Conservation (phyloP, 2,113 vertebrate species). For the Gallinago media region DNA sequence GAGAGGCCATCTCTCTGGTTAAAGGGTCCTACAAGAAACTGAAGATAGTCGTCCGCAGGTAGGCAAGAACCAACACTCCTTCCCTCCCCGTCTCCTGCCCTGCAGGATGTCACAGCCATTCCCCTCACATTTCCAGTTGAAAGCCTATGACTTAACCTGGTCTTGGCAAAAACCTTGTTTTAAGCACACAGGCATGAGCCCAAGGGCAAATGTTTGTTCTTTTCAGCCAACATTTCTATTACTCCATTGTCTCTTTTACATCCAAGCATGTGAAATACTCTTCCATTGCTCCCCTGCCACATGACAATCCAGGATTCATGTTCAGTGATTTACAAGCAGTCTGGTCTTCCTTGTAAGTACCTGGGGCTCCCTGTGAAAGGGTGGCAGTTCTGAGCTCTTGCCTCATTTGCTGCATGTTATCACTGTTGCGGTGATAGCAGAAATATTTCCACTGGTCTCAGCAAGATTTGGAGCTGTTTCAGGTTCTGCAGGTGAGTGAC, state of each 20-base stretch:
- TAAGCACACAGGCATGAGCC: neutral
- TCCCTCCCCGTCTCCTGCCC: neutral
- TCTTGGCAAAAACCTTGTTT: neutral
- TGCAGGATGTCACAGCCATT: neutral
- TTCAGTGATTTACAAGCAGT: neutral
- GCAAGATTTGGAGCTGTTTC: neutral
- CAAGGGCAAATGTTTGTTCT: neutral
- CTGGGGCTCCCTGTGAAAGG: neutral
- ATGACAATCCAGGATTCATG: neutral
- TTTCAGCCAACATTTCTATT: neutral
- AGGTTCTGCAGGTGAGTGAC: neutral
- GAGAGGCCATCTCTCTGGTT: conserved; percentile 90
- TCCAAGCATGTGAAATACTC: neutral
- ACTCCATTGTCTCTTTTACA: neutral
- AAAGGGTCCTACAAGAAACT: conserved; percentile 93
- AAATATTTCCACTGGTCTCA: neutral
- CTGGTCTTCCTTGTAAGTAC: neutral
- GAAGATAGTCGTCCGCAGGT: conserved; percentile 90
- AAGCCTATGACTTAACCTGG: neutral
- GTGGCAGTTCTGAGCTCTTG: neutral
- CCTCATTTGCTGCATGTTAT: neutral
- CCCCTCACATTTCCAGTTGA: neutral
- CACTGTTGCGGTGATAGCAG: neutral
- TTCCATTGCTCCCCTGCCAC: neutral
- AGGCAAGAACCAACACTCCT: neutral